Evolutionary conservation across 2,797 vertebrate genomes (phyloP).

Genomic region (Clamator glandarius): DNA sequence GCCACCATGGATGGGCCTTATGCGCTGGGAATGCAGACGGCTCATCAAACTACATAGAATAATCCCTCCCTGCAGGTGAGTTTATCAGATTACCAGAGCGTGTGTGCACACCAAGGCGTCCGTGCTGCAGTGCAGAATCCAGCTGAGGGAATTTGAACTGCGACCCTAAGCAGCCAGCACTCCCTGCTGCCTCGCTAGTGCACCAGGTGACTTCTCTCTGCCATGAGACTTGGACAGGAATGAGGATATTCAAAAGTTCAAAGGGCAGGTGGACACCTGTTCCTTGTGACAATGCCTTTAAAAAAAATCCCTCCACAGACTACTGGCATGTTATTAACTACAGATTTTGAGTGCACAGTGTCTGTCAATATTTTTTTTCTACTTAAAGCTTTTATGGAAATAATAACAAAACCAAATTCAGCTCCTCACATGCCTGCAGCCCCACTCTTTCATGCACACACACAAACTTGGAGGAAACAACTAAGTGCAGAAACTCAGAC

Average conservation of each 20-base stretch:
- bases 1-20: not conserved
- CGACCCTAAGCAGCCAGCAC: not conserved
- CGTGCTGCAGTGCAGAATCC: accelerated
- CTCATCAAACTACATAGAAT: not conserved
- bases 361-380: not conserved
- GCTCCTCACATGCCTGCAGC: not conserved
- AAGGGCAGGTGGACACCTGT: not conserved
- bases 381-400: not conserved
- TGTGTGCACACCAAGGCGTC: accelerated
- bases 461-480: not conserved
- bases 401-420: not conserved
- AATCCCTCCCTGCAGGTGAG: not conserved
- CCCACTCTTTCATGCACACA: not conserved
- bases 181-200: accelerated
- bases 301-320: not conserved
- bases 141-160: not conserved
- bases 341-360: not conserved
- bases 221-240: not conserved
- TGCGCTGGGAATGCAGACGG: not conserved
- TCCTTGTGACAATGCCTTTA: not conserved
- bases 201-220: not conserved
- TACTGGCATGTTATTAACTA: not conserved
- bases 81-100: not conserved
- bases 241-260: not conserved
- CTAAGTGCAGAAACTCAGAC: not conserved